Percentiles rank a stretch among this genome's conserved stretches.
Evolutionary conservation across 2,888 invertebrate genomes (phyloP).

Genomic region (Stictocephala bisonia): DNA sequence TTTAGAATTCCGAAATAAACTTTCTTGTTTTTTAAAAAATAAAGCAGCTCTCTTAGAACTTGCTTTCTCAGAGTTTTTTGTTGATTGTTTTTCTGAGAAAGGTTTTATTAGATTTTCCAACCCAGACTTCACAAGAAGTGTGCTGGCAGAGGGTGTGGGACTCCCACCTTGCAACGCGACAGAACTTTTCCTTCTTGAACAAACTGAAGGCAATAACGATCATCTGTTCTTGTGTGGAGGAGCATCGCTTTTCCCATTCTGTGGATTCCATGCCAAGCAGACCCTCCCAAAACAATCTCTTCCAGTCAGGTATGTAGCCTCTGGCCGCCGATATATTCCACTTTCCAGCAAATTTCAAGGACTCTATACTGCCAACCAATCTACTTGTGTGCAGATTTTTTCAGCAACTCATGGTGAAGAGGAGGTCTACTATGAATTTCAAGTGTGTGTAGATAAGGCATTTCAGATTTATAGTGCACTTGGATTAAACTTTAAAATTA

Average conservation of each 20-base stretch:
- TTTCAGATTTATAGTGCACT: constrained; percentile 73
- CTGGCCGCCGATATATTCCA: constrained; percentile 77
- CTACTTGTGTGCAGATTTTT: constrained; percentile 76
- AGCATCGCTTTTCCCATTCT: constrained; percentile 77
- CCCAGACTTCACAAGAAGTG: constrained; percentile 81
- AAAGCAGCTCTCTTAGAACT: constrained; percentile 80
- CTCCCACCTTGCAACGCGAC: constrained; percentile 69
- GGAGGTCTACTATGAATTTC: constrained; percentile 69
- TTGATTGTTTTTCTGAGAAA: constrained; percentile 65
- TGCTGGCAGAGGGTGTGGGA: constrained; percentile 74
- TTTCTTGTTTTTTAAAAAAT: constrained; percentile 73
- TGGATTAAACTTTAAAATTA: constrained; percentile 75
- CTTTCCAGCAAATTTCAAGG: constrained; percentile 64
- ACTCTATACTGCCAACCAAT: constrained; percentile 77
- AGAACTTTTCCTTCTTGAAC: constrained; percentile 71
- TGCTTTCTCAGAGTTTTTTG: constrained; percentile 69
- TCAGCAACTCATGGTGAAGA: constrained; percentile 67
- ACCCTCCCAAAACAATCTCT: constrained; percentile 71
- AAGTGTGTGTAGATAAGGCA: constrained; percentile 68
- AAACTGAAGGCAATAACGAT: constrained; percentile 67
- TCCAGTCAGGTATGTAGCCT: constrained; percentile 76
- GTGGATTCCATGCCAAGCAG: constrained; percentile 79
- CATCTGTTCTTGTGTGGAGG: constrained; percentile 81
- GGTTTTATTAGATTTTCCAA: constrained; percentile 77
- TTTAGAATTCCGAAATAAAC: constrained; percentile 71